Evolutionary conservation across 2,113 vertebrate species (phyloP).

Genomic region (Aythya baeri): DNA sequence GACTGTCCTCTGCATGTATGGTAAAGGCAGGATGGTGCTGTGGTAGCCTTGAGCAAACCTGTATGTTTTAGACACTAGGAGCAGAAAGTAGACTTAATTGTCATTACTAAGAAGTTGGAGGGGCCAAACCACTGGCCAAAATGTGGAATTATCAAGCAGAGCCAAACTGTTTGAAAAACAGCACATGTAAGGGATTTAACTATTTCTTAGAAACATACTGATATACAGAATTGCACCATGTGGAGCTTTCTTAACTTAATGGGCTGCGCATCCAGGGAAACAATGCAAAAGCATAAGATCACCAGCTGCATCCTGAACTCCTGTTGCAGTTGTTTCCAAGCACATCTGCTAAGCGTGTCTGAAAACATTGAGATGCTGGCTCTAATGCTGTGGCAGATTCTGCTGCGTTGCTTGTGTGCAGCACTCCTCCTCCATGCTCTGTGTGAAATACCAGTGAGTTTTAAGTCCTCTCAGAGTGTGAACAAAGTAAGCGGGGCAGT

Average conservation of each 20-base stretch:
- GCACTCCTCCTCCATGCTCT: rapidly evolving
- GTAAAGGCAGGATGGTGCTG: not conserved
- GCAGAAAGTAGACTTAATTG: not conserved
- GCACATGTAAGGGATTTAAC: not conserved
- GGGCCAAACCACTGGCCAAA: not conserved
- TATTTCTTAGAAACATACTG: not conserved
- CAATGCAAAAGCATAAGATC: rapidly evolving
- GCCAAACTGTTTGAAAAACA: not conserved
- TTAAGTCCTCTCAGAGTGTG: not conserved
- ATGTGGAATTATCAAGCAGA: not conserved
- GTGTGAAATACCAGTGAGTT: not conserved
- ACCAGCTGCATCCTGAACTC: not conserved
- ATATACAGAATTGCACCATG: rapidly evolving
- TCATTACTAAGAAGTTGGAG: not conserved
- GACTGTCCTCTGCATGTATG: not conserved
- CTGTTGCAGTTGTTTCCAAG: not conserved
- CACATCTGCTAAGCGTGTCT: not conserved
- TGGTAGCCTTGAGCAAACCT: not conserved
- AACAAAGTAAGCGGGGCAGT: not conserved
- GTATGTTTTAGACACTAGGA: not conserved
- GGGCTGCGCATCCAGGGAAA: not conserved
- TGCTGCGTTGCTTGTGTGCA: not conserved
- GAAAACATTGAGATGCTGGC: not conserved
- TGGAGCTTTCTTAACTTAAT: not conserved
- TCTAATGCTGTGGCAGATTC: not conserved